Evolutionary conservation across 2,113 vertebrate genomes (phyloP).

Genomic region (Myotis brandtii): DNA sequence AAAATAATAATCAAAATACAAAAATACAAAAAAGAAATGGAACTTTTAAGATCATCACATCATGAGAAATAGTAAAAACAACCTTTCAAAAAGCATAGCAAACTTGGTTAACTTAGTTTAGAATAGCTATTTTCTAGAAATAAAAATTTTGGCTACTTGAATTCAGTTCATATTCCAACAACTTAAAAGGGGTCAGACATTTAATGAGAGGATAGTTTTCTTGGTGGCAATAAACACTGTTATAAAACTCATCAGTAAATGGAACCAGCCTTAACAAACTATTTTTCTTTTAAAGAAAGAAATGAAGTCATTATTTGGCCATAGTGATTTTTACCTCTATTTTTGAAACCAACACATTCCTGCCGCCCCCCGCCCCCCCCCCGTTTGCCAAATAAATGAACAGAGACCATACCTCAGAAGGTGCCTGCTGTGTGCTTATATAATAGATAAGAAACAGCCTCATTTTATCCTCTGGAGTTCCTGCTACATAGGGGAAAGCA

Average conservation of each 20-base stretch:
- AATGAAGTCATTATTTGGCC: slow-evolving; percentile 44
- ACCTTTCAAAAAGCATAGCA: slow-evolving; percentile 36
- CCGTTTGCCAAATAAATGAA: slow-evolving; percentile 37
- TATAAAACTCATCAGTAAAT: slow-evolving; percentile 54
- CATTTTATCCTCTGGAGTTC: slow-evolving; percentile 99
- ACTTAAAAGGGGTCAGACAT: slow-evolving; percentile 45
- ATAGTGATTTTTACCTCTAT: not conserved
- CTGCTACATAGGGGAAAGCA: slow-evolving; percentile 86
- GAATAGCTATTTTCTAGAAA: slow-evolving; percentile 52
- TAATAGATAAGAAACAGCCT: slow-evolving; percentile 98
- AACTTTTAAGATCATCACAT: not conserved
- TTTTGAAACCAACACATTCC: slow-evolving; percentile 57
- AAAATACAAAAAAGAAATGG: too few species aligned
- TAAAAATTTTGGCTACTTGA: slow-evolving; percentile 40
- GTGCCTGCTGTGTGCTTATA: slow-evolving; percentile 93
- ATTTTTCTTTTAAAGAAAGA: slow-evolving; percentile 56
- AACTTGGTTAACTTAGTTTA: slow-evolving; percentile 29
- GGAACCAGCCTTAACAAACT: slow-evolving; percentile 20
- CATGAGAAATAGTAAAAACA: not conserved
- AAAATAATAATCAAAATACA: too few species aligned
- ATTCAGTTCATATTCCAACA: slow-evolving; percentile 51
- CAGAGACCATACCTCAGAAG: slow-evolving; percentile 92
- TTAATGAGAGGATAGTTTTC: not conserved
- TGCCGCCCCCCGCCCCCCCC: not conserved
- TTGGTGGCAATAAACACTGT: slow-evolving; percentile 37